phyloP scores from a whole-genome alignment of 2,113 vertebrate species.

The Gobius niger region DNA sequence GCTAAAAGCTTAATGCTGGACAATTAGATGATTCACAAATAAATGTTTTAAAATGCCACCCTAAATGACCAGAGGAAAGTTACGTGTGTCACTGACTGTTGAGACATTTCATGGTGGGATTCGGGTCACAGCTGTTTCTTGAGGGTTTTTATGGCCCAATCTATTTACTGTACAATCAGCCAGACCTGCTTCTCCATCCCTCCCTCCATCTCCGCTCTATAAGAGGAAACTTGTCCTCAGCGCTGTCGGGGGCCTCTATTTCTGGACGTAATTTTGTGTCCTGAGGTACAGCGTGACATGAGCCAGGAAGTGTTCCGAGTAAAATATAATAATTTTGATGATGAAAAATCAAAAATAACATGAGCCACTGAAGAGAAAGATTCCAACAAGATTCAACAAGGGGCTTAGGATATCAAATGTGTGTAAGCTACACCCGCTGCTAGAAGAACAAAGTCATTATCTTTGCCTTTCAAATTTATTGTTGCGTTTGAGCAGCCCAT shows the following conservation, averaged over 20 bases:
- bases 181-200: neutral
- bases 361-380: neutral
- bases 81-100: neutral
- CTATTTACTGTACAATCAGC: slow-evolving; percentile 35
- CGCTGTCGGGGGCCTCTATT: slow-evolving; percentile 27
- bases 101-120: slow-evolving; percentile 7
- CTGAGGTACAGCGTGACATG: neutral
- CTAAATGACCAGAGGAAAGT: neutral
- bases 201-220: slow-evolving; percentile 14
- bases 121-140: neutral
- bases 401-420: neutral
- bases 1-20: neutral
- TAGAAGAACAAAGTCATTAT: neutral
- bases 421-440: neutral
- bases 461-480: neutral
- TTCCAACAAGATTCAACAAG: neutral
- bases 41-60: neutral
- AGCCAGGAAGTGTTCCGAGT: slow-evolving; percentile 8
- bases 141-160: slow-evolving; percentile 3
- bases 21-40: neutral
- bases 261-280: slow-evolving; percentile 20
- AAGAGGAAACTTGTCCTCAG: slow-evolving; percentile 13
- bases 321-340: neutral
- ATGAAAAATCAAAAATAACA: neutral
- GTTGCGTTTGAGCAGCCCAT: neutral